Percentiles rank a stretch among this genome's conserved stretches.
phyloP scores from a whole-genome alignment of 2,113 vertebrate species.

The Xenopus tropicalis region UCB_Xtro_10.0 CM004445.2:101133501-101134000 shows the following conservation, averaged over 20 bases:
- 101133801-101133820: conserved; percentile 23
- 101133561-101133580: conserved; percentile 92
- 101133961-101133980: not conserved
- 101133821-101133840: conserved; percentile 6
- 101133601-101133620: conserved; percentile 83
- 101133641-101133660: conserved; percentile 1
- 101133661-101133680: conserved; percentile 4
- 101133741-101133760: conserved; percentile 15
- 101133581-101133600: conserved; percentile 96
- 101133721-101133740: conserved; percentile 11
- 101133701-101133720: conserved; percentile 19
- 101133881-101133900: conserved; percentile 1
- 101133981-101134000: not conserved
- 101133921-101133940: not conserved
- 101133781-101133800: conserved; percentile 12
- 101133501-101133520: conserved; percentile 94
- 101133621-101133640: not conserved
- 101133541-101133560: conserved; percentile 94
- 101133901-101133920: conserved; percentile 2
- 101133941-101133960: not conserved
- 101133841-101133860: conserved; percentile 9
- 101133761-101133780: conserved; percentile 10
- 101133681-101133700: not conserved
- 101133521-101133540: conserved; percentile 95
- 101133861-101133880: conserved; percentile 22